Evolutionary conservation across 2,888 invertebrate species (phyloP).

Genomic region (Artemia sinica): DNA sequence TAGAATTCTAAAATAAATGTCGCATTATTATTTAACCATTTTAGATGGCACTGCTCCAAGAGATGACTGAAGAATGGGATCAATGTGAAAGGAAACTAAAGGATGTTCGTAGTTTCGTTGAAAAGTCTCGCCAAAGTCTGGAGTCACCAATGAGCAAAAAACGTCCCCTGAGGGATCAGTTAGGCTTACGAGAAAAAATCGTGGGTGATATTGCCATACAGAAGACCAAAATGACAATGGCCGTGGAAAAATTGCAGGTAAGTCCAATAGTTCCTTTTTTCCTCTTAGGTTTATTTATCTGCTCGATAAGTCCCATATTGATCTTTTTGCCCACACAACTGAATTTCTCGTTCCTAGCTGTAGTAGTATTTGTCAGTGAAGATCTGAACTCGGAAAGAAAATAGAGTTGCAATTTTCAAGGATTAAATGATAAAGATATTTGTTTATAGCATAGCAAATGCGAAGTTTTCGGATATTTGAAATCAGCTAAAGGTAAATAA

Average conservation of each 20-base stretch:
- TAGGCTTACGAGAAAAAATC: conserved; percentile 66
- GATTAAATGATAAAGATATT: no score
- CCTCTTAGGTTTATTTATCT: no score
- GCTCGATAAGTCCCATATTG: no score
- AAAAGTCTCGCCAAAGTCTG: conserved; percentile 56
- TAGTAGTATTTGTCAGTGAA: no score
- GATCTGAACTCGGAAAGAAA: no score
- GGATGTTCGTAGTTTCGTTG: conserved; percentile 73
- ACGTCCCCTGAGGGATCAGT: conserved; percentile 68
- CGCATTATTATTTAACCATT: conserved; percentile 28
- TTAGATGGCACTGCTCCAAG: conserved; percentile 69
- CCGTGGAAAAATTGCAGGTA: conserved; percentile 76
- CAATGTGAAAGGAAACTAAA: conserved; percentile 84
- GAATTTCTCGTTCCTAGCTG: no score
- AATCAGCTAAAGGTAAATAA: not conserved
- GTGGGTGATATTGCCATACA: conserved; percentile 70
- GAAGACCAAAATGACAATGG: conserved; percentile 69
- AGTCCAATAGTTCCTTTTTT: conserved; percentile 27
- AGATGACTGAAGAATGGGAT: conserved; percentile 86
- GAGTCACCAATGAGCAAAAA: conserved; percentile 68
- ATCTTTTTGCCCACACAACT: no score
- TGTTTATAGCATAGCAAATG: no score
- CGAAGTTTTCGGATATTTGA: no score
- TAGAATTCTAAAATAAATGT: no score
- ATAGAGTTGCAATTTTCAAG: no score